Conservation (phyloP, 2,113 vertebrate species). For the Aegithalos caudatus region DNA sequence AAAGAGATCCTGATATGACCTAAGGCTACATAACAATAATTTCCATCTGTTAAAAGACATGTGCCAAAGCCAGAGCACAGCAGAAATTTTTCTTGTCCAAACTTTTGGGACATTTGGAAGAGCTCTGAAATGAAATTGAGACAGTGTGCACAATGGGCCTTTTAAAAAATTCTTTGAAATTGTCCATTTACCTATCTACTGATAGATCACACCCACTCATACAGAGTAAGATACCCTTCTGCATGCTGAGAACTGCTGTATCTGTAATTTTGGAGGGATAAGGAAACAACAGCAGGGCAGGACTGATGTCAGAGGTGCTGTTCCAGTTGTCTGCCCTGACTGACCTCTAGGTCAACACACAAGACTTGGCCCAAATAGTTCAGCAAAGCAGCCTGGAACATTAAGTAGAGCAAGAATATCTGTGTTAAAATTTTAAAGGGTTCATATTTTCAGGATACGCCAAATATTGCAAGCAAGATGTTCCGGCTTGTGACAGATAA, state of each 20-base stretch:
- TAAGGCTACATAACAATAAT: constrained; percentile 28
- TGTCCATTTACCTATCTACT: background rate
- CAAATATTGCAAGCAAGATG: background rate
- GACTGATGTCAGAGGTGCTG: background rate
- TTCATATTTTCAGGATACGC: background rate
- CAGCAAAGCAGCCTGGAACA: background rate
- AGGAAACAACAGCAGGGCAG: background rate
- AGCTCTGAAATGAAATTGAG: background rate
- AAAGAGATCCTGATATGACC: constrained; percentile 16
- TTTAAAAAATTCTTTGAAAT: background rate
- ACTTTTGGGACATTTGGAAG: background rate
- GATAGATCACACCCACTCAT: background rate
- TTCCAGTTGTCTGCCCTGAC: background rate
- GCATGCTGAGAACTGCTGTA: background rate
- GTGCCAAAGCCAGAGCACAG: background rate
- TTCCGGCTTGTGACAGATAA: background rate
- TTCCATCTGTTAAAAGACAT: constrained; percentile 47
- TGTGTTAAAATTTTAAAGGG: background rate
- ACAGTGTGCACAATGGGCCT: background rate
- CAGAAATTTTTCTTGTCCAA: background rate
- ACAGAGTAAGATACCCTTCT: background rate
- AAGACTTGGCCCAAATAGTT: background rate
- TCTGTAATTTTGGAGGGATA: background rate
- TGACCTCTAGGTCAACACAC: background rate
- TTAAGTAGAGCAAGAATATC: background rate